These are phyloP conservation scores for Axinella damicornis DNA, from an alignment of 37 sponge, comb jelly and placozoan genomes.

Conservation along the genomic window DNA sequence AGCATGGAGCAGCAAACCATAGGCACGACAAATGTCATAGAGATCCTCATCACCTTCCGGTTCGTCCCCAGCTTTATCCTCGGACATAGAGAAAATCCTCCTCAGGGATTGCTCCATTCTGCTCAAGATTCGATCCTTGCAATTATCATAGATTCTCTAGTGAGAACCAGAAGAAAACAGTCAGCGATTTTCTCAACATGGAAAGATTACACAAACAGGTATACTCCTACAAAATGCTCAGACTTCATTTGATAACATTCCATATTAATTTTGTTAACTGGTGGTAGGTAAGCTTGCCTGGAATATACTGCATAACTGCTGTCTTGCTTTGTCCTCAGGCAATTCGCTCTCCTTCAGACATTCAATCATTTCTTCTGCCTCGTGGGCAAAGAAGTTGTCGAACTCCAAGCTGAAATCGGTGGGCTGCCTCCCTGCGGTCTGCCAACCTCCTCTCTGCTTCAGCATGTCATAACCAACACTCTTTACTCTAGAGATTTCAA, in stretches of 20 bases:
- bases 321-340: conserved; percentile 9
- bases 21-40: conserved; percentile 32
- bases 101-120: conserved; percentile 1
- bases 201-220: too few relatives aligned
- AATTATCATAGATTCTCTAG: conserved; percentile 6
- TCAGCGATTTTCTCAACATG: too few relatives aligned
- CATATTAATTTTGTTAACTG: too few relatives aligned
- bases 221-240: too few relatives aligned
- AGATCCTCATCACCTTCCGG: conserved; percentile 18
- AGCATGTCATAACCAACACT: conserved; percentile 41
- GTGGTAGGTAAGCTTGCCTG: conserved; percentile 1
- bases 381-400: conserved; percentile 14
- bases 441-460: conserved; percentile 44
- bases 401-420: conserved; percentile 14
- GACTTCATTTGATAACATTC: too few relatives aligned
- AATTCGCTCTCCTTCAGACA: not conserved
- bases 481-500: too few relatives aligned
- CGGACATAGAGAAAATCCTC: not conserved
- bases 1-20: conserved; percentile 31
- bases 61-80: not conserved
- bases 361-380: conserved; percentile 16
- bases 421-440: not conserved
- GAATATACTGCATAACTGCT: not conserved
- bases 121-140: conserved; percentile 7
- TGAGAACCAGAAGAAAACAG: too few relatives aligned